These are phyloP conservation scores for Craterocephalus amniculus DNA, from an alignment of 2,797 vertebrate species.

Conservation along the genomic window DNA sequence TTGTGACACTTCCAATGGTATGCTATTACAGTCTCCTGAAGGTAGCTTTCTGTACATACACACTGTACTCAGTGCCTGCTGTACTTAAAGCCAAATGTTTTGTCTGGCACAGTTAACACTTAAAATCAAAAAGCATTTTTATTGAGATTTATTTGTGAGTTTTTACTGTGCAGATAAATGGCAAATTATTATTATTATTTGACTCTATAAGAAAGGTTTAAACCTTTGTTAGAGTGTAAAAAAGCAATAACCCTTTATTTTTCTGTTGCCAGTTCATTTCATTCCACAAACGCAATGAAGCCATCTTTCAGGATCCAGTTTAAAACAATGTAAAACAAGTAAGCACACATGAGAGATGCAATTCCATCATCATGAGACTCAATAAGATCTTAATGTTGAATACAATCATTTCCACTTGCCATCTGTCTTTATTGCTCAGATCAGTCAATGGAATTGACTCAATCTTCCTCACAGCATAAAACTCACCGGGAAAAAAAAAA, in stretches of 20 bases:
- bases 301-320: conserved; percentile 51
- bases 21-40: conserved; percentile 67
- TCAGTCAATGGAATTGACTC: conserved; percentile 76
- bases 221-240: conserved; percentile 20
- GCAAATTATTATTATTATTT: conserved; percentile 29
- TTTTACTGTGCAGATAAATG: conserved; percentile 36
- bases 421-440: conserved; percentile 74
- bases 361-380: conserved; percentile 65
- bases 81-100: conserved; percentile 51
- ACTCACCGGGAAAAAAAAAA: conserved; percentile 43
- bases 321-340: conserved; percentile 42
- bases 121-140: conserved; percentile 16
- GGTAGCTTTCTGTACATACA: conserved; percentile 32
- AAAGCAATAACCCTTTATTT: background rate
- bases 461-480: conserved; percentile 62
- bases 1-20: conserved; percentile 68
- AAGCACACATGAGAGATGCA: conserved; percentile 46
- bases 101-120: conserved; percentile 30
- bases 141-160: conserved; percentile 39
- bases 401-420: conserved; percentile 67
- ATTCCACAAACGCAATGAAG: conserved; percentile 50
- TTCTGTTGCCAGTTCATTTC: conserved; percentile 47
- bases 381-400: conserved; percentile 69
- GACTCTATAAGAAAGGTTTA: conserved; percentile 21
- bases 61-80: conserved; percentile 34